These are phyloP conservation scores for Caenorhabditis brenneri DNA, from an alignment of 1,140 invertebrate genomes.

Conservation along the genomic window DNA sequence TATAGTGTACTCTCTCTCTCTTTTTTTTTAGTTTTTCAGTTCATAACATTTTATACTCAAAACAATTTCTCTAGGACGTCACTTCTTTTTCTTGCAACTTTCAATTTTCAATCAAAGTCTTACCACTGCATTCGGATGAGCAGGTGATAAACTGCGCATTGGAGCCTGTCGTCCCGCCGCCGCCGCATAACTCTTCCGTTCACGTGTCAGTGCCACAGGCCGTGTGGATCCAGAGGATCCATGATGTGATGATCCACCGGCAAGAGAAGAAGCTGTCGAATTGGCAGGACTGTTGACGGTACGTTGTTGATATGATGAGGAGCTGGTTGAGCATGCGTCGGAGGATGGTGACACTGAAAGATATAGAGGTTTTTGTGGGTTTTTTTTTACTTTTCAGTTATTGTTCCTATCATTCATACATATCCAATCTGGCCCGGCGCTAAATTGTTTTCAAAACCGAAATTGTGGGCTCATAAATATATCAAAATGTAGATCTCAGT, in stretches of 20 bases:
- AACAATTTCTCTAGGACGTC: too few relatives aligned
- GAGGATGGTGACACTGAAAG: constrained; percentile 35
- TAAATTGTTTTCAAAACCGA: too few relatives aligned
- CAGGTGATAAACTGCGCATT: constrained; percentile 48
- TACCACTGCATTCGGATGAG: constrained; percentile 48
- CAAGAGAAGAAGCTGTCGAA: neutral
- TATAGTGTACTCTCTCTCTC: neutral
- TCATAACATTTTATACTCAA: neutral
- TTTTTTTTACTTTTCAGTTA: too few relatives aligned
- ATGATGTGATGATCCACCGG: neutral
- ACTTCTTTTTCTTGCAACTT: too few relatives aligned
- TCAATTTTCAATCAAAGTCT: constrained; percentile 2
- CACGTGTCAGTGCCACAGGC: neutral
- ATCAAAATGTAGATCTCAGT: too few relatives aligned
- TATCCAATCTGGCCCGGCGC: too few relatives aligned
- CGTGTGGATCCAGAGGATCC: neutral
- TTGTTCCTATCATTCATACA: too few relatives aligned
- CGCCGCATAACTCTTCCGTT: neutral
- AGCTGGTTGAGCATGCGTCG: constrained; percentile 1
- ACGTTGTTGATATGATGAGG: neutral
- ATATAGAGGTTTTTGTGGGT: neutral
- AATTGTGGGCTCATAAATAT: too few relatives aligned
- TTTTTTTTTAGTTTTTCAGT: neutral
- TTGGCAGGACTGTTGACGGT: neutral
- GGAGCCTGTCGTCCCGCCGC: neutral